Evolutionary conservation across 2,113 vertebrate species (phyloP), one percentile per base, ranked within the genome.

Genomic region (Podilymbus podiceps): DNA sequence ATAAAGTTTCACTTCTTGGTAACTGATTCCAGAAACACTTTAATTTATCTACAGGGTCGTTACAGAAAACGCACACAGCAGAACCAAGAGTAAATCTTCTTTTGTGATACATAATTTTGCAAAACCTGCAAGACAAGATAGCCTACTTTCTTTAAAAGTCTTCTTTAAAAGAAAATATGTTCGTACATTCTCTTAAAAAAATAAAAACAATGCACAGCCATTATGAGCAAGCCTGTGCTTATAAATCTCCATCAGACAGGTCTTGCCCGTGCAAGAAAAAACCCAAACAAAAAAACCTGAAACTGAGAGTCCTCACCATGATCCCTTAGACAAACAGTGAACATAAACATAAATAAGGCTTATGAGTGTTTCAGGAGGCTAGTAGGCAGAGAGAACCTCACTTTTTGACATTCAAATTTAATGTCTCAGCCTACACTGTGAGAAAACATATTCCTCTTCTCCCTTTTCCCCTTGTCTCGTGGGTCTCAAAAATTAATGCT

Each of bases 21-120:
- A 97, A 96, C 90, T 69, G 84, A 92, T 89, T 96, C 92, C 95
- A 96, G 88, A 93, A 95, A 92, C 40, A 52, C 66, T 74, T 94
- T 33, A 86, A 86, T 63, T 72, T 55, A 86, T 68, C 79, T 67
- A 95, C 1, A 46, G 18, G 74, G 23, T 31, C 3, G 1, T 31
- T 89, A 87, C n/a, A 76, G 74, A 72, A 96, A 95, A 89, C 27
- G 27, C 46, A 55, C 33, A 84, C 38, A 85, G 47, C 73, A 93
- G 68, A 84, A 86, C 47, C 49, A 44, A 28, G 40, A 64, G 31
- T 28, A 52, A 47, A 20, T 12, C 42, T 40, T 60, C 63, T 76
- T 86, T 60, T 88, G 47, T 44, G 40, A 47, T 53, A 23, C 2
- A n/a, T 14, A 89, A 11, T 9, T 58, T 4, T 6, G 2, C 30